Evolutionary conservation across 2,113 vertebrate genomes (phyloP), one percentile per base, ranked within the genome.

Genomic region (Morone saxatilis): DNA sequence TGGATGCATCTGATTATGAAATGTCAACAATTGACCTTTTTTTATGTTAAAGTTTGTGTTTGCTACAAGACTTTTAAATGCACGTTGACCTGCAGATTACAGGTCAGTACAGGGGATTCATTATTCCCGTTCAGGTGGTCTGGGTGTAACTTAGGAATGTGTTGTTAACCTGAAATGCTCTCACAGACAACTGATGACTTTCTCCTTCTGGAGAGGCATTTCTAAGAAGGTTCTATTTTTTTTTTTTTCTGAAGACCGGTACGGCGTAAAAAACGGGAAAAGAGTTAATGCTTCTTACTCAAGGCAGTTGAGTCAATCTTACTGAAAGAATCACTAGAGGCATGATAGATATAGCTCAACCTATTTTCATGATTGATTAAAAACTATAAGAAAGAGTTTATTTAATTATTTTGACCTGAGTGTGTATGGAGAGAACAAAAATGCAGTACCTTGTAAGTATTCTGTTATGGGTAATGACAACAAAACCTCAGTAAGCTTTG

Each of bases 401-500:
- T 31, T 68, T 45, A 38, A 53, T 57, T 71, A 31, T 76, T 86
- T 83, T 85, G 61, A 60, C 50, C 47, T 53, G 61, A 63, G 45
- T 77, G 67, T 78, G 14, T 57, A 47, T 50, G 31, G 76, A 77
- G 45, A 65, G 80, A 87, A 86, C 70, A 83, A 83, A 74, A 79
- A 84, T 92, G 88, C 86, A 93, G 91, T 90, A 92, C 78, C 85
- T 88, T 90, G 65, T 86, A 81, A 88, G 81, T 87, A 89, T 89
- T 89, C 62, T 76, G 12, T 85, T 65, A 89, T 86, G 81, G 86
- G 72, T 88, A 86, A 92, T 90, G 80, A 87, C 92, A 87, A 91
- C 81, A 86, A 87, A 92, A 92, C 93, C 93, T 94, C 91, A 91
- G 81, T 84, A 71, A 36, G 70, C 86, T 88, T 89, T 82, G 76